Base-by-base conservation (phyloP, 2,888 invertebrate genomes). In the Stegophylla sp. region DNA sequence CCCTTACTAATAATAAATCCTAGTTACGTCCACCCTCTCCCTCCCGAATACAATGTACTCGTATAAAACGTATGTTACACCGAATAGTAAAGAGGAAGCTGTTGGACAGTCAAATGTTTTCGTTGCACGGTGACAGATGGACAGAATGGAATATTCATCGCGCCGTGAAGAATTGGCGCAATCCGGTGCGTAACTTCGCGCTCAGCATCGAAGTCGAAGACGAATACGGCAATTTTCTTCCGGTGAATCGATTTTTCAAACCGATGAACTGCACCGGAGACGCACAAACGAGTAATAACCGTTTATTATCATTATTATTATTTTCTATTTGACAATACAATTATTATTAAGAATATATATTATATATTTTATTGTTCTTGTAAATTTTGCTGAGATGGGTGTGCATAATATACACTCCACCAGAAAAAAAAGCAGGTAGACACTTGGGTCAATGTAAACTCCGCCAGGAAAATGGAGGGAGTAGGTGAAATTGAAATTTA, bases 171-270 rank as follows among this genome's bases (percentile, higher is more conserved):
- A 86, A 86, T 1, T 89, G 88, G 88, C 83, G 85, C 84, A 83
- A 84, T 83, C 79, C 83, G 84, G 87, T 84, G 82, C 88, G 85
- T 85, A 87, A 87, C 83, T 86, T 85, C 82, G 90, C 89, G 0
- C 84, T 90, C 82, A 88, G 88, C 17, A 86, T 90, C n/a, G 87
- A 89, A 84, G 89, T 90, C 28, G 90, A 90, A 85, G 90, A 90
- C 85, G 90, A 90, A 85, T 89, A 90, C 74, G 89, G 89, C 9
- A 87, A 86, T 82, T 85, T 88, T 1, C 84, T 89, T 74, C 87
- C 87, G 82, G 88, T 90, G 0, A 86, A 87, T 82, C 86, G 86
- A 83, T 88, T 88, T 85, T 89, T 90, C 85, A 88, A 88, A 84
- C 86, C 87, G 83, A 87, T 88, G 84, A 86, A 87, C 83, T 88